Percentiles rank a stretch among this genome's conserved stretches.
These are phyloP conservation scores for Alethe castanea DNA, from an alignment of 2,113 vertebrate genomes.

Conservation along the genomic window DNA sequence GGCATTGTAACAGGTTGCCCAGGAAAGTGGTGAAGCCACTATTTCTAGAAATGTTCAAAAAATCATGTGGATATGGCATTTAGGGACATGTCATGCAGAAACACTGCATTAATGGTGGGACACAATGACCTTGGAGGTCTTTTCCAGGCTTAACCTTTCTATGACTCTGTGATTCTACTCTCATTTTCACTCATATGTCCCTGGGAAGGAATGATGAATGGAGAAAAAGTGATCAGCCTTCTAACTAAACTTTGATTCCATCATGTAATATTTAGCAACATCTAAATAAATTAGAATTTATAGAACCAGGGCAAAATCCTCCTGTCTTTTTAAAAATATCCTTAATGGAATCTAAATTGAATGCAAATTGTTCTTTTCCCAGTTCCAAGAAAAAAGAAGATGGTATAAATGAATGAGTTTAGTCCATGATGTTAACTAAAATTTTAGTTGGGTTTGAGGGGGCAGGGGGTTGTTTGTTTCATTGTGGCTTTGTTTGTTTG, in stretches of 20 bases:
- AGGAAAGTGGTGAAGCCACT: background rate
- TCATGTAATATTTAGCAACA: background rate
- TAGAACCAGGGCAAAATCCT: background rate
- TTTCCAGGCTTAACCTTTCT: background rate
- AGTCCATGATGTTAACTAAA: background rate
- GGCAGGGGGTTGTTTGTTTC: background rate
- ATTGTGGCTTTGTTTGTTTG: accelerated
- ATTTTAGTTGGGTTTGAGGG: background rate
- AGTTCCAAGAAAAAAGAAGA: background rate
- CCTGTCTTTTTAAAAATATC: background rate
- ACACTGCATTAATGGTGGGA: background rate
- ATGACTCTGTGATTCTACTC: background rate
- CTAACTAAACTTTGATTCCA: background rate
- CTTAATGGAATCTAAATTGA: background rate
- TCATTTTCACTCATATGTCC: background rate
- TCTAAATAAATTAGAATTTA: background rate
- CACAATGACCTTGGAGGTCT: too few species aligned
- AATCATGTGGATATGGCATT: background rate
- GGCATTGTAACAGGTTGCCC: background rate
- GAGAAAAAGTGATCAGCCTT: background rate
- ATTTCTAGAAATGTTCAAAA: background rate
- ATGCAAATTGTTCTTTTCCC: background rate
- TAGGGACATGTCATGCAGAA: background rate
- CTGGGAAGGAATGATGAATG: background rate
- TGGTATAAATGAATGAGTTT: background rate